Evolutionary conservation across 2,113 vertebrate species (phyloP).

Genomic region (Sinocyclocheilus rhinocerous): DNA sequence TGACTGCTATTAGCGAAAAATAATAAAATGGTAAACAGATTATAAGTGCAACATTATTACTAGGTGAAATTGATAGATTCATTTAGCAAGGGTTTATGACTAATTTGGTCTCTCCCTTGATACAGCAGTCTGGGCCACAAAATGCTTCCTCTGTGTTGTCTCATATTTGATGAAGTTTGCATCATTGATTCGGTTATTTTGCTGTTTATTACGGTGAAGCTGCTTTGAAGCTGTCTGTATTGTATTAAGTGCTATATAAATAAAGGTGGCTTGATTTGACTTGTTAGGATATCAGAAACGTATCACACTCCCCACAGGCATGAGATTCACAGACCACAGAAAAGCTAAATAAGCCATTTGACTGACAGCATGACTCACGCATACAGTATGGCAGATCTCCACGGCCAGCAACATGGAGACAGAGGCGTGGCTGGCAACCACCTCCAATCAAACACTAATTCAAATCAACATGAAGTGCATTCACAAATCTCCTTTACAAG

Average conservation of each 20-base stretch:
- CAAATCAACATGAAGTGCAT: slow-evolving; percentile 53
- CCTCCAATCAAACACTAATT: slow-evolving; percentile 38
- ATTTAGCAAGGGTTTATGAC: slow-evolving; percentile 32
- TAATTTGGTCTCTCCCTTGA: slow-evolving; percentile 12
- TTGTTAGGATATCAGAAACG: slow-evolving; percentile 5
- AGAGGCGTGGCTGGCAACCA: not conserved
- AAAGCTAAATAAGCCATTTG: not conserved
- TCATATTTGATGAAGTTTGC: not conserved
- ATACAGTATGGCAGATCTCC: slow-evolving; percentile 21
- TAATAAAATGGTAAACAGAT: slow-evolving; percentile 49
- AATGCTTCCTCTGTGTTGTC: not conserved
- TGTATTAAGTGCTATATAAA: not conserved
- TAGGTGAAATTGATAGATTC: slow-evolving; percentile 34
- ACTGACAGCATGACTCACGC: not conserved
- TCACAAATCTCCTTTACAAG: slow-evolving; percentile 49
- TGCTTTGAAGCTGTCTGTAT: not conserved
- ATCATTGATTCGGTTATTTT: not conserved
- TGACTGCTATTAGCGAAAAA: slow-evolving; percentile 55
- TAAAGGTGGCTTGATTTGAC: not conserved
- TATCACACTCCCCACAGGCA: not conserved
- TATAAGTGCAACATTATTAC: slow-evolving; percentile 29
- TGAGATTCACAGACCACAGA: not conserved
- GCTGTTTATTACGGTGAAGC: not conserved
- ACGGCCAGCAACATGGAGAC: not conserved
- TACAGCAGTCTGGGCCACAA: not conserved